phyloP scores from a whole-genome alignment of 2,888 invertebrate species.

The Cantharis flavilabris region DNA sequence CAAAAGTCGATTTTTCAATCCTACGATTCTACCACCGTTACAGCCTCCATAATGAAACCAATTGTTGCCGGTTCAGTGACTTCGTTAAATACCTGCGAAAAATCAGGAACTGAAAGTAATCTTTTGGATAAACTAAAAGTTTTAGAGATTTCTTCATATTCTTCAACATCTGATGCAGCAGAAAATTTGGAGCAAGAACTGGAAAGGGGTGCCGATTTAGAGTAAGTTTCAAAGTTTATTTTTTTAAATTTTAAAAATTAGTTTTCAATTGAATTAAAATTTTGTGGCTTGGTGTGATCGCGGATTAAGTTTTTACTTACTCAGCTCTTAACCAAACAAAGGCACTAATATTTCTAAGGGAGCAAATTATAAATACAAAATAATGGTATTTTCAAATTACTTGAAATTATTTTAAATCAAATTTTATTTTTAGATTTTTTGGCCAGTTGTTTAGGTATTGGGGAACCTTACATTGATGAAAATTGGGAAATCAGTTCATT shows the following conservation, averaged over 20 bases:
- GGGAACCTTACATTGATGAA: too few relatives aligned
- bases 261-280: not conserved
- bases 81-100: not conserved
- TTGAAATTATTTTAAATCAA: not conserved
- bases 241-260: not conserved
- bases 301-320: not conserved
- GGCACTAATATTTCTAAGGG: not conserved
- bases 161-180: not conserved
- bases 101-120: not conserved
- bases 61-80: not conserved
- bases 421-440: too few relatives aligned
- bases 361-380: not conserved
- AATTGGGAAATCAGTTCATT: too few relatives aligned
- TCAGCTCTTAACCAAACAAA: not conserved
- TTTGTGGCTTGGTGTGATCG: not conserved
- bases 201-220: not conserved
- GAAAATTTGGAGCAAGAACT: not conserved
- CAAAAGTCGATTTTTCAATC: not conserved
- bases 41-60: not conserved
- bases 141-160: not conserved
- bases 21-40: not conserved
- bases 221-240: not conserved
- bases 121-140: not conserved
- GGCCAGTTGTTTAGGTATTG: too few relatives aligned
- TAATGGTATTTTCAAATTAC: not conserved